phyloP scores from a whole-genome alignment of 1,140 invertebrate genomes.

The Lordiphosa stackelbergi region DNA sequence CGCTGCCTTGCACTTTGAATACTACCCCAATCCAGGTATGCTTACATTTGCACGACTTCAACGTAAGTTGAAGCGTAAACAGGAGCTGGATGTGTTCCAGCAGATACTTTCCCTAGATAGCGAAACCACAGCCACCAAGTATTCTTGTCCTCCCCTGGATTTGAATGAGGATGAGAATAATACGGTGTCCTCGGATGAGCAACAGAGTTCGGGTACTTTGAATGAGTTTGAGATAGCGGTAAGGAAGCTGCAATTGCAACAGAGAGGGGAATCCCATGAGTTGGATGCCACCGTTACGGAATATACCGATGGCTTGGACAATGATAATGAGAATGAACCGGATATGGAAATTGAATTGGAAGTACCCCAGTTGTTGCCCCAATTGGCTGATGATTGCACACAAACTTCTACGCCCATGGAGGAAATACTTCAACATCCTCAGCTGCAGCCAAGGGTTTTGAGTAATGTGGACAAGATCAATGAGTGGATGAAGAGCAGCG shows the following conservation, averaged over 20 bases:
- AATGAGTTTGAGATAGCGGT: slow-evolving; percentile 67
- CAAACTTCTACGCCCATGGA: slow-evolving; percentile 73
- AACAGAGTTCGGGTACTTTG: slow-evolving; percentile 64
- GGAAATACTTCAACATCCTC: slow-evolving; percentile 60
- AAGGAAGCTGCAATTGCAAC: slow-evolving; percentile 41
- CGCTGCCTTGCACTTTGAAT: slow-evolving; percentile 88
- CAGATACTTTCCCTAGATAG: slow-evolving; percentile 72
- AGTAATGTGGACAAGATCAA: slow-evolving; percentile 69
- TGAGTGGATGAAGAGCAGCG: slow-evolving; percentile 73
- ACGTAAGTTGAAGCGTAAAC: slow-evolving; percentile 82
- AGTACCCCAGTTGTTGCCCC: slow-evolving; percentile 56
- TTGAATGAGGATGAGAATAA: slow-evolving; percentile 64
- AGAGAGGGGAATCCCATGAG: slow-evolving; percentile 47
- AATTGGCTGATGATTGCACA: slow-evolving; percentile 59
- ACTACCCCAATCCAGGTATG: slow-evolving; percentile 87
- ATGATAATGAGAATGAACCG: slow-evolving; percentile 47
- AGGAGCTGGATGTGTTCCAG: slow-evolving; percentile 80
- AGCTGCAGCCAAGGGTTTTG: slow-evolving; percentile 45
- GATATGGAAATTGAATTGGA: slow-evolving; percentile 70
- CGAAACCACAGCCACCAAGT: slow-evolving; percentile 71
- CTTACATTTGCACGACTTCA: slow-evolving; percentile 84
- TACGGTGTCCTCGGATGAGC: slow-evolving; percentile 66
- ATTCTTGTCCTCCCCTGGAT: slow-evolving; percentile 60
- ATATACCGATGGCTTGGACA: slow-evolving; percentile 50
- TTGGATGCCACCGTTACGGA: slow-evolving; percentile 54